Percentiles rank a stretch among this genome's conserved stretches.
Conservation (phyloP, 1,140 invertebrate genomes). For the Leptopilina clavipes region DNA sequence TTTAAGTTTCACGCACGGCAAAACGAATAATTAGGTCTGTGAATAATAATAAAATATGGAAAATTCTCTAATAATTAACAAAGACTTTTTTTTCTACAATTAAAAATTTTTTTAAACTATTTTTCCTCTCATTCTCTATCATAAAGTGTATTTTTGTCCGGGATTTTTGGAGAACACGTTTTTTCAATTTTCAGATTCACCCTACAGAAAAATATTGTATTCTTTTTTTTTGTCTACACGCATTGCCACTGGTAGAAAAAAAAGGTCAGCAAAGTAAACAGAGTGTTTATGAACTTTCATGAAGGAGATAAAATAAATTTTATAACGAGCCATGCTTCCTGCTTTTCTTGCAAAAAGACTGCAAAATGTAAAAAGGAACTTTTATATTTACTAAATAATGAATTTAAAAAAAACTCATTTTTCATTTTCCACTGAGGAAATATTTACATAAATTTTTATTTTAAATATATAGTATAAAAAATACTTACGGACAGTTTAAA, state of each 20-base stretch:
- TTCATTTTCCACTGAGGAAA: neutral
- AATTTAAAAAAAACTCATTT: neutral
- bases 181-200: too few species aligned
- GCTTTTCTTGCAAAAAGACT: neutral
- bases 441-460: neutral
- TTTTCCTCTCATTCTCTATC: too few species aligned
- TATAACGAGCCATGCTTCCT: neutral
- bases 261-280: neutral
- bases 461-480: too few species aligned
- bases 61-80: too few species aligned
- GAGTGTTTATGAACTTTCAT: neutral
- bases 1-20: neutral
- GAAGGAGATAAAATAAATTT: conserved; percentile 5
- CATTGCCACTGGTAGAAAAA: neutral
- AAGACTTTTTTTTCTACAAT: neutral
- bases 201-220: too few species aligned
- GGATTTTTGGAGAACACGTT: too few species aligned
- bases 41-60: neutral
- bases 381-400: neutral
- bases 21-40: neutral
- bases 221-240: neutral
- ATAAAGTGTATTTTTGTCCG: too few species aligned
- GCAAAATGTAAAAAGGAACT: neutral
- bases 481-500: too few species aligned
- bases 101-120: too few species aligned